Evolutionary conservation across 1,140 invertebrate genomes (phyloP), one percentile per base, ranked within the genome.

Genomic region (Paraescarpia echinospica): DNA sequence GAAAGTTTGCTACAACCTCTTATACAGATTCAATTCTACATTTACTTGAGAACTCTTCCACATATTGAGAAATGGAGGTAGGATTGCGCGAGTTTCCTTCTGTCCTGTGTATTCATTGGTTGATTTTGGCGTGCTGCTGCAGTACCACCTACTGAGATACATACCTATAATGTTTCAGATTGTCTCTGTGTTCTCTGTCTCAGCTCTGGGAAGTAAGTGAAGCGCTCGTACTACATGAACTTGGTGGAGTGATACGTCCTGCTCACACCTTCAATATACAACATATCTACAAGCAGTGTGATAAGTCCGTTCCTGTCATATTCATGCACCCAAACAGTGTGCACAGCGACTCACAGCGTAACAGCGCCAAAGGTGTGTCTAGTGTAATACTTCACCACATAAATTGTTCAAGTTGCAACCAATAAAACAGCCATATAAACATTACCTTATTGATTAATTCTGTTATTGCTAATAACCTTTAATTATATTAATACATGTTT

Each of bases 211-310:
- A 96, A 92, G 93, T 96, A 34, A 93, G 94, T 18, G 92, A 94
- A 27, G 94, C 94, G 33, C 94, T 96, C 92, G 94, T 95, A 0
- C 93, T 95, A 89, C 94, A 94, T 94, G 95, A 96, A 93, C 93
- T 96, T 59, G 95, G 95, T 18, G 95, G 94, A 93, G 93, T 95
- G 12, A 92, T 95, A 35, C 93, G 91, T 31, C 90, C 94, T 12
- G 93, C 94, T 14, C 94, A 95, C 90, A 94, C 95, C 93, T 95
- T 95, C 92, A 94, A 95, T 93, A 94, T 96, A 59, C 91, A 93
- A 33, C 94, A 95, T 14, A 94, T 95, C 6, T 96, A 95, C 91
- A 91, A 91, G 91, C 94, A 92, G 90, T 94, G 94, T 33, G 92
- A 95, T 89, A 94, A 94, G 41, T 93, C 94, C 89, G 95, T 94